Evolutionary conservation across 2,797 vertebrate species (phyloP).

Genomic region (Leptodactylus fallax): DNA sequence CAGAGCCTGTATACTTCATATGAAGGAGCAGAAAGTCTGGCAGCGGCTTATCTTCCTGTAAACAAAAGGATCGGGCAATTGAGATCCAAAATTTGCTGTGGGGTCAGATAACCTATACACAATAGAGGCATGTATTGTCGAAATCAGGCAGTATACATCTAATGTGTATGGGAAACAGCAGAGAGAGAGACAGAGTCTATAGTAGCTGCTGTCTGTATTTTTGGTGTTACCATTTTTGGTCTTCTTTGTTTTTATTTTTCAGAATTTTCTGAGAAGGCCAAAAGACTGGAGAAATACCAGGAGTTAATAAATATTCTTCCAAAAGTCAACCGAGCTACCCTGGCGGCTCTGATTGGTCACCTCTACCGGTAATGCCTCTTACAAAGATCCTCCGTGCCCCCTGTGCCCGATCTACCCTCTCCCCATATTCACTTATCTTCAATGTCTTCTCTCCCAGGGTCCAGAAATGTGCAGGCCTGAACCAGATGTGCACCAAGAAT

Average conservation of each 20-base stretch:
- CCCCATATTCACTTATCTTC: background rate
- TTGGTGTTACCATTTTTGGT: no score
- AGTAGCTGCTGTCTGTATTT: no score
- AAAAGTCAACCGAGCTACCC: constrained; percentile 88
- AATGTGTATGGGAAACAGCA: no score
- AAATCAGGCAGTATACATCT: no score
- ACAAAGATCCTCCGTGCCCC: background rate
- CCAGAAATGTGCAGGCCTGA: constrained; percentile 92
- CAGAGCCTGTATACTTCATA: no score
- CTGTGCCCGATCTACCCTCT: background rate
- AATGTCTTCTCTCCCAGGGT: constrained; percentile 81
- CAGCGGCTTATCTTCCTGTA: no score
- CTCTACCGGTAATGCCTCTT: constrained; percentile 85
- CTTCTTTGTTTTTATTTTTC: background rate
- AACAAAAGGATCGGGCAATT: no score
- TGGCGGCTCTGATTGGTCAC: constrained; percentile 90
- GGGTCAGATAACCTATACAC: no score
- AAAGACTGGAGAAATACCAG: constrained; percentile 89
- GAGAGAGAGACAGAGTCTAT: no score
- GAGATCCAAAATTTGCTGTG: no score
- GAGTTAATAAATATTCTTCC: constrained; percentile 90
- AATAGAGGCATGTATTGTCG: no score
- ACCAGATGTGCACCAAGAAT: constrained; percentile 99
- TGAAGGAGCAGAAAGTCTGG: no score
- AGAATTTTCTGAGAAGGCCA: constrained; percentile 83